Conservation (phyloP, 2,113 vertebrate genomes). For the Erythrolamprus reginae region DNA sequence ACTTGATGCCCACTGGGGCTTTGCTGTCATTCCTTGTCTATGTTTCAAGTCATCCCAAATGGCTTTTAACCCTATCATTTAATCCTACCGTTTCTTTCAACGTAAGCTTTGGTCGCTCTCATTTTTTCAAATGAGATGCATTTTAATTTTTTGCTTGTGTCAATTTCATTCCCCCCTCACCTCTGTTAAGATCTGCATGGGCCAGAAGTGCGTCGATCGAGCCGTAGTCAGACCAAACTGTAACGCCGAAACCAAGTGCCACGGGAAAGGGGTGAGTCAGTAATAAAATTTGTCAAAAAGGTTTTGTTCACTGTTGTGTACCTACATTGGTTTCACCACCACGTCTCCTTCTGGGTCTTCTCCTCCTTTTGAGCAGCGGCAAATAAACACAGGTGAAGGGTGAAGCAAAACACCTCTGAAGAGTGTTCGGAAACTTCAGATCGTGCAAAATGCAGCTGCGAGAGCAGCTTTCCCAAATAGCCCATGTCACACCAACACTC, state of each 20-base stretch:
- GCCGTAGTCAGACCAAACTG: background rate
- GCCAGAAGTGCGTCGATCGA: conserved; percentile 23
- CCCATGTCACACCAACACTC: no score
- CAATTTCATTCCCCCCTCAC: background rate
- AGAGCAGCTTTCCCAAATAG: no score
- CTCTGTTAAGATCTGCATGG: conserved; percentile 26
- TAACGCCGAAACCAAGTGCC: background rate
- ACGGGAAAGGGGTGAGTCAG: conserved; percentile 25
- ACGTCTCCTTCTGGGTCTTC: background rate
- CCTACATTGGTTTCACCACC: no score
- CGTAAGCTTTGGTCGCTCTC: background rate
- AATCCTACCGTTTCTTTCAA: background rate
- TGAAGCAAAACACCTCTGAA: no score
- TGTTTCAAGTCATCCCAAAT: background rate
- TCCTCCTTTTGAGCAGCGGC: background rate
- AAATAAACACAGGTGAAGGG: no score
- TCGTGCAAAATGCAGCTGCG: no score
- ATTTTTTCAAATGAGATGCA: background rate
- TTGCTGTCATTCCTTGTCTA: no score
- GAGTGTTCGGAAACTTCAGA: no score
- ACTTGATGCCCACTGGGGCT: no score
- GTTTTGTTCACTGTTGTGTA: background rate
- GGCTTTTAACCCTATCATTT: background rate
- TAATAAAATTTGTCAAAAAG: accelerated
- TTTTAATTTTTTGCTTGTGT: background rate